phyloP scores from a whole-genome alignment of 1,140 invertebrate genomes.

The Scaptomyza hsui region DNA sequence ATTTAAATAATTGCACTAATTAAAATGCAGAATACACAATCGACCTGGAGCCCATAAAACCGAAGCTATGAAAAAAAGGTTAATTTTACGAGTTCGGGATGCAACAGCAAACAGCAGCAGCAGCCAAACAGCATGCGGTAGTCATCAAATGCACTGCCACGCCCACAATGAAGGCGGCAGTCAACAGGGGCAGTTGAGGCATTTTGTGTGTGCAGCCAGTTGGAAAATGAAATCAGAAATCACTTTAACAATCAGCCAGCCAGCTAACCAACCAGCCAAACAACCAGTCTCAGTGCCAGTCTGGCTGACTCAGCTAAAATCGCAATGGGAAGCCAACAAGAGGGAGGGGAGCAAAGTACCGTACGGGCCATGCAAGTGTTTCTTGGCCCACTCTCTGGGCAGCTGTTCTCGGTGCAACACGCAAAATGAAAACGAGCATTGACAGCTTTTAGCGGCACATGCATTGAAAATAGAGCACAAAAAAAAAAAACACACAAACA shows the following conservation, averaged over 20 bases:
- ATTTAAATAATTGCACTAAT: constrained; percentile 71
- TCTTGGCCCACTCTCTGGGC: constrained; percentile 35
- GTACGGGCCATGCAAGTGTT: constrained; percentile 3
- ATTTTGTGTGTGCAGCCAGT: constrained; percentile 69
- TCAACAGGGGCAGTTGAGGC: constrained; percentile 21
- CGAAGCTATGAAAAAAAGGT: constrained; percentile 41
- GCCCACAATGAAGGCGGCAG: constrained; percentile 7
- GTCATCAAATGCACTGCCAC: constrained; percentile 26
- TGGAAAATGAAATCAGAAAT: constrained; percentile 76
- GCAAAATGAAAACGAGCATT: constrained; percentile 41
- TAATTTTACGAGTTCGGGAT: constrained; percentile 15
- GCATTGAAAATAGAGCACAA: constrained; percentile 1
- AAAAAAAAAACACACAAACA: neutral
- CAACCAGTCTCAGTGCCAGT: constrained; percentile 22
- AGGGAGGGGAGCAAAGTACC: neutral
- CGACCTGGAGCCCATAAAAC: constrained; percentile 17
- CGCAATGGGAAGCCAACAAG: neutral
- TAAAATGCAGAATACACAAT: constrained; percentile 42
- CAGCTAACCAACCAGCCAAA: neutral
- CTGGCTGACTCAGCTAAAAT: constrained; percentile 35
- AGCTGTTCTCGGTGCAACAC: constrained; percentile 44
- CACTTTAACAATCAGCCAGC: constrained; percentile 38
- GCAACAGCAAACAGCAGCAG: constrained; percentile 28
- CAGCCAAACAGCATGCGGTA: neutral
- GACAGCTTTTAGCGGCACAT: constrained; percentile 35